Percentiles rank a stretch among this genome's conserved stretches.
Evolutionary conservation across 2,113 vertebrate genomes (phyloP).

Genomic region (Setophaga kirtlandii): DNA sequence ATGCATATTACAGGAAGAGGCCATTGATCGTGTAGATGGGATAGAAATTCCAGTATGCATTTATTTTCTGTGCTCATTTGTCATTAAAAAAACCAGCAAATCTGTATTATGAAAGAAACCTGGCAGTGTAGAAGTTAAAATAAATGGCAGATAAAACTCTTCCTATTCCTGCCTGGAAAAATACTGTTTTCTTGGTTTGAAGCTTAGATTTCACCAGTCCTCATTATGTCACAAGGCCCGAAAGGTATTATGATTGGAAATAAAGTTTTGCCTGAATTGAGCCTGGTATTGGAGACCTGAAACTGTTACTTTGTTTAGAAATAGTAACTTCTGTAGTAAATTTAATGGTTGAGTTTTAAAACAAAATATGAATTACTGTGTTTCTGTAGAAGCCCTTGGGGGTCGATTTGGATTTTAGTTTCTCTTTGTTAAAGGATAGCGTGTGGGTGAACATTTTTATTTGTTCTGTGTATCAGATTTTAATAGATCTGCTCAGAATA

Average conservation of each 20-base stretch:
- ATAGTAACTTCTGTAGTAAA: neutral
- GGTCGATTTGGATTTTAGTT: neutral
- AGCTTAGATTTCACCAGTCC: neutral
- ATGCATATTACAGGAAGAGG: neutral
- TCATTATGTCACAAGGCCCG: neutral
- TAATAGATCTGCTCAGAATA: neutral
- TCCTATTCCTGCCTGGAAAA: neutral
- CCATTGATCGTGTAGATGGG: neutral
- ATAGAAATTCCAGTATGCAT: neutral
- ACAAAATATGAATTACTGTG: neutral
- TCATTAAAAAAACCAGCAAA: neutral
- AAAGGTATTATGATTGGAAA: neutral
- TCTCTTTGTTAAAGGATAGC: neutral
- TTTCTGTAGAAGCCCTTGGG: neutral
- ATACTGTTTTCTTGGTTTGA: neutral
- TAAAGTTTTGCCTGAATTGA: neutral
- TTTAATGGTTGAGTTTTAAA: slow-evolving; percentile 1
- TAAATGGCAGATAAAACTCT: neutral
- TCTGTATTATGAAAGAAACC: neutral
- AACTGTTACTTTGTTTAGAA: neutral
- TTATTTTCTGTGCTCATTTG: neutral
- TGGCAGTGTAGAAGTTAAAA: neutral
- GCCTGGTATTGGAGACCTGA: neutral
- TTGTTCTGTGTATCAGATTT: neutral
- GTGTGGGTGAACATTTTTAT: neutral